phyloP scores from a whole-genome alignment of 2,888 invertebrate species.

The Drosophila neoperkinsi region DNA sequence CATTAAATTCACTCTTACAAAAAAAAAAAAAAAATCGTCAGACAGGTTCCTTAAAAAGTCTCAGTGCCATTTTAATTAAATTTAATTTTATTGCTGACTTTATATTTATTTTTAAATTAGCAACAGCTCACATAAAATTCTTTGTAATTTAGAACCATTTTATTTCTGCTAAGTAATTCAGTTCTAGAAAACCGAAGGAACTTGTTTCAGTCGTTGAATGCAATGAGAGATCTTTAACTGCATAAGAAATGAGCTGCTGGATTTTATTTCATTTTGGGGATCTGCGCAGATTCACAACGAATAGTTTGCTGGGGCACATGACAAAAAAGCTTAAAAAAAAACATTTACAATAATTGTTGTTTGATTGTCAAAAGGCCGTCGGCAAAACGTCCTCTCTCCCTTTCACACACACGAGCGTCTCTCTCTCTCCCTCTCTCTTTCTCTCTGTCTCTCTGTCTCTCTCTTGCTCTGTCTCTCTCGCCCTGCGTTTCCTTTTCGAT shows the following conservation, averaged over 20 bases:
- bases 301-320: not conserved
- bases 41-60: not conserved
- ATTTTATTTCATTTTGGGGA: not conserved
- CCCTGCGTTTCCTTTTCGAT: conserved; percentile 6
- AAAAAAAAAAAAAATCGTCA: not conserved
- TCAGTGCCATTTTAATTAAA: not conserved
- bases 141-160: not conserved
- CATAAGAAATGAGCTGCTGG: not conserved
- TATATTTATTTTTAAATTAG: not conserved
- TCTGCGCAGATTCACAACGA: not conserved
- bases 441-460: not conserved
- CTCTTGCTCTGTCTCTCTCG: not conserved
- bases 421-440: conserved; percentile 3
- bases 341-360: not conserved
- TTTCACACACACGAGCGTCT: not conserved
- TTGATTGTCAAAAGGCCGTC: conserved; percentile 26
- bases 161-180: not conserved
- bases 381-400: conserved; percentile 11
- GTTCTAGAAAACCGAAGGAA: not conserved
- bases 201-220: not conserved
- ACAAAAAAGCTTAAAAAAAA: not conserved
- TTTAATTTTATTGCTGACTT: not conserved
- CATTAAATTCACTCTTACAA: not conserved
- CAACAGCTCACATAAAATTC: not conserved
- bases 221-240: not conserved